Conservation (phyloP, 2,113 vertebrate genomes). For the Toxostoma redivivum region DNA sequence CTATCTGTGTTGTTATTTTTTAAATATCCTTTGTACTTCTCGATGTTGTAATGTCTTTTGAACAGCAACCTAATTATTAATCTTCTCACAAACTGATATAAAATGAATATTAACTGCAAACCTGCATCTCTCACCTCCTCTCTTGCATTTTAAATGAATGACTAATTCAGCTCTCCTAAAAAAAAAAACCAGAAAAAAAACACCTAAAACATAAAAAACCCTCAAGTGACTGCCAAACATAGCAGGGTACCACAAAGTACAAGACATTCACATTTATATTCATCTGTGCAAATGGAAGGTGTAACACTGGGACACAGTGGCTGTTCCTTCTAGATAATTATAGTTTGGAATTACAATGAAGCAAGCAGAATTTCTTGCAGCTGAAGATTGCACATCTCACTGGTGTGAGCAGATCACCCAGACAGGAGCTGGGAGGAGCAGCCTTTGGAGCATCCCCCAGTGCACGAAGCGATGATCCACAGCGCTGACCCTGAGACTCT, state of each 20-base stretch:
- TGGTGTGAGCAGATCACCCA: neutral
- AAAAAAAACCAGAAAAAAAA: neutral
- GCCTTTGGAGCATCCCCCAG: neutral
- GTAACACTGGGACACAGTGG: neutral
- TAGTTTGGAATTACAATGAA: neutral
- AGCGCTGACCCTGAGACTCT: neutral
- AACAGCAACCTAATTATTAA: neutral
- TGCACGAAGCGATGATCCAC: neutral
- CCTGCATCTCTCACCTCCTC: neutral
- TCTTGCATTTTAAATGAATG: neutral
- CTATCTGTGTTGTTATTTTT: neutral
- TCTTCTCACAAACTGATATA: neutral
- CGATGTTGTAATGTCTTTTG: neutral
- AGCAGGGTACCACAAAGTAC: neutral
- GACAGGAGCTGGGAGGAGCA: neutral
- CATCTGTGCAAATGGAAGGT: slow-evolving; percentile 12
- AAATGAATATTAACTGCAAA: neutral
- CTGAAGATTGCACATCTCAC: neutral
- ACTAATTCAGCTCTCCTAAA: neutral
- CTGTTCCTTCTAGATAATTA: slow-evolving; percentile 15
- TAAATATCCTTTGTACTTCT: neutral
- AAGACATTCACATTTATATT: neutral
- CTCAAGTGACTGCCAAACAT: neutral
- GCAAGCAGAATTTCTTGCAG: neutral
- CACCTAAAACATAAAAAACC: neutral